phyloP scores from a whole-genome alignment of 2,797 vertebrate genomes.

The Poeciliopsis presidionis region DNA sequence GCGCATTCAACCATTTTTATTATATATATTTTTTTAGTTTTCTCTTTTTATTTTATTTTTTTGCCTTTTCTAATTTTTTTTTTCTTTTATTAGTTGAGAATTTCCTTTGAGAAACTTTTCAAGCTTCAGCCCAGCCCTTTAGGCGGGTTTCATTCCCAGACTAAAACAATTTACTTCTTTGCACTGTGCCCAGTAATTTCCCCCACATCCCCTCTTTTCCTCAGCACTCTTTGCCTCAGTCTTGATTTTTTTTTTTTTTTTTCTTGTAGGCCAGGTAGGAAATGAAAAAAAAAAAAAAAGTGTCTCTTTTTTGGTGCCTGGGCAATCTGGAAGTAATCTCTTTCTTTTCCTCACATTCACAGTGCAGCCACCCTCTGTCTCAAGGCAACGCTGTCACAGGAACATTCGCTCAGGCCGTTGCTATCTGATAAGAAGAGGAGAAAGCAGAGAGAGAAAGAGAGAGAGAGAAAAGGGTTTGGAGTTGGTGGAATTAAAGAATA shows the following conservation, averaged over 20 bases:
- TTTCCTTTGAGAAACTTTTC: constrained; percentile 85
- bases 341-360: constrained; percentile 83
- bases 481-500: constrained; percentile 60
- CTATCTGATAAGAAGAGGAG: constrained; percentile 85
- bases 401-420: constrained; percentile 89
- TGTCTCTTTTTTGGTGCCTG: constrained; percentile 86
- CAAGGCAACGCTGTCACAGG: constrained; percentile 94
- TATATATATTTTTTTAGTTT: constrained; percentile 29
- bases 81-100: constrained; percentile 73
- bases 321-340: constrained; percentile 95
- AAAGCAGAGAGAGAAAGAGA: constrained; percentile 14
- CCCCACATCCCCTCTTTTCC: constrained; percentile 41
- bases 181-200: constrained; percentile 84
- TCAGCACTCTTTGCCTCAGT: constrained; percentile 58
- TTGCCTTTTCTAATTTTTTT: background rate
- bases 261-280: constrained; percentile 88
- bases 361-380: constrained; percentile 91
- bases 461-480: background rate
- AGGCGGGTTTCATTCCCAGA: constrained; percentile 84
- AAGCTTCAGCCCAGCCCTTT: constrained; percentile 82
- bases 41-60: constrained; percentile 11
- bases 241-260: constrained; percentile 60
- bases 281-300: constrained; percentile 82
- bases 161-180: constrained; percentile 82
- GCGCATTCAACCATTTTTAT: constrained; percentile 83